phyloP scores from a whole-genome alignment of 2,797 vertebrate species.

The Amphiprion clarkii region DNA sequence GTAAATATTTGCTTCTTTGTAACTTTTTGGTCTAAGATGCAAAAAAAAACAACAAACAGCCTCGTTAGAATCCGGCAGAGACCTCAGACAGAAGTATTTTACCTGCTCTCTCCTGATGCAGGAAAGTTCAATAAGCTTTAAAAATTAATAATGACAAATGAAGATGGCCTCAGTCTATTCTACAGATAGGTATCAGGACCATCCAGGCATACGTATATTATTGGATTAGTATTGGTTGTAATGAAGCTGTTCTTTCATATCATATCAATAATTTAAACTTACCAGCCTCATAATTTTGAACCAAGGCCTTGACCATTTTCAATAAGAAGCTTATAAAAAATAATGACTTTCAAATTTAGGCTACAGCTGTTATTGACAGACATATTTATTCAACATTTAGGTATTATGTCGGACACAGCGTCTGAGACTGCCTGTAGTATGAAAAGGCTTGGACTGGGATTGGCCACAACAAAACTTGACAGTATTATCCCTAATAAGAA shows the following conservation, averaged over 20 bases:
- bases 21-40: neutral
- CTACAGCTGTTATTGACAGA: neutral
- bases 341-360: neutral
- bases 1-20: neutral
- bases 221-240: constrained; percentile 4
- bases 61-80: neutral
- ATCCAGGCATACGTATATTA: neutral
- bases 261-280: constrained; percentile 12
- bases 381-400: neutral
- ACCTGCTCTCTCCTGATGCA: neutral
- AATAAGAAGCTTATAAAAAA: neutral
- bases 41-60: neutral
- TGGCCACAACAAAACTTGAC: neutral
- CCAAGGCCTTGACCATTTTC: neutral
- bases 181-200: neutral
- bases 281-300: constrained; percentile 16
- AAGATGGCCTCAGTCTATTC: neutral
- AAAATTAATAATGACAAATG: constrained; percentile 1
- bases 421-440: neutral
- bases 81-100: neutral
- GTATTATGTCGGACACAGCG: neutral
- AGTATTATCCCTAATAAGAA: neutral
- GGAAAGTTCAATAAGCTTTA: neutral
- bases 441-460: neutral
- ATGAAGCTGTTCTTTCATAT: neutral